These are phyloP conservation scores for Bolborhynchus lineola DNA, from an alignment of 2,113 vertebrate species.

Conservation along the genomic window DNA sequence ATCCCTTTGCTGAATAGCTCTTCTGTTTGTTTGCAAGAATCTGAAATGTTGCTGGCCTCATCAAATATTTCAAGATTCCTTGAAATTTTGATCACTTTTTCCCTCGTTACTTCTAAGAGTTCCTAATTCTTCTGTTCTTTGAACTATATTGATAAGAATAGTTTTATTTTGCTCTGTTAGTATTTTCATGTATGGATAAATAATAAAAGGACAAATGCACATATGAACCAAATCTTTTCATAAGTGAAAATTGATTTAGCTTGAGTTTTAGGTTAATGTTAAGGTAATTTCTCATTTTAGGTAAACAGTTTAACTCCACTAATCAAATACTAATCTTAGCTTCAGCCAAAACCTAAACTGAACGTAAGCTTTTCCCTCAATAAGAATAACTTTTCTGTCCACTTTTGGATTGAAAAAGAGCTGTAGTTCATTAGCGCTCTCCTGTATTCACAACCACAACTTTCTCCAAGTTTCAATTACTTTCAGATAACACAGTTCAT, in stretches of 20 bases:
- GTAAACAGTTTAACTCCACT: not conserved
- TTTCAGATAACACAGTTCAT: slow-evolving; percentile 35
- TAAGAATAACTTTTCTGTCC: not conserved
- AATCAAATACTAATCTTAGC: not conserved
- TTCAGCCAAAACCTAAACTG: not conserved
- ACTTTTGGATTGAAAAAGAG: not conserved
- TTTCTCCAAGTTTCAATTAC: slow-evolving; percentile 41
- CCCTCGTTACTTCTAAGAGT: not conserved
- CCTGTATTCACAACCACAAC: not conserved
- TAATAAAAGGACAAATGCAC: not conserved
- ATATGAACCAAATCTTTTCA: not conserved
- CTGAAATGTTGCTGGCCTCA: not conserved
- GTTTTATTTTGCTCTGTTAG: not conserved
- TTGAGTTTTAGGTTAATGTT: not conserved
- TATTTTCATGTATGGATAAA: not conserved
- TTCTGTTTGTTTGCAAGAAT: not conserved
- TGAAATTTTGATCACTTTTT: not conserved
- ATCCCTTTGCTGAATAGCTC: not conserved
- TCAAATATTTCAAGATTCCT: not conserved
- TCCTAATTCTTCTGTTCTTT: not conserved
- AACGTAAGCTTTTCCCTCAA: not conserved
- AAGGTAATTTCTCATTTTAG: not conserved
- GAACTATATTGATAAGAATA: not conserved
- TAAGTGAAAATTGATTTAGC: not conserved
- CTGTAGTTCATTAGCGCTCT: slow-evolving; percentile 28